phyloP scores from a whole-genome alignment of 2,888 invertebrate species.

The Ypsolopha sequella region DNA sequence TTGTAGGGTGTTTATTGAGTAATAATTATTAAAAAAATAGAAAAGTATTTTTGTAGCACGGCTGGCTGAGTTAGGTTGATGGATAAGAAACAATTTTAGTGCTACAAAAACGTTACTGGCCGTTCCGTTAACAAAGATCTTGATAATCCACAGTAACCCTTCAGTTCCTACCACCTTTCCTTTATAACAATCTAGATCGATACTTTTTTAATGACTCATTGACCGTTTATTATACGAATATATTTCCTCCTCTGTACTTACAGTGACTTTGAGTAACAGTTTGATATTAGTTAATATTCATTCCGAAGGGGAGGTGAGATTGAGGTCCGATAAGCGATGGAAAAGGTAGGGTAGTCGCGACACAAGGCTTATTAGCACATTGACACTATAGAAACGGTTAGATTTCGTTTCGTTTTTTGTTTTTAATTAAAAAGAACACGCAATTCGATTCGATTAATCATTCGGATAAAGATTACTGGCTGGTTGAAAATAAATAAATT shows the following conservation, averaged over 20 bases:
- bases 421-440: conserved; percentile 6
- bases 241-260: conserved; percentile 26
- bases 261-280: conserved; percentile 32
- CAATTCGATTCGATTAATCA: conserved; percentile 3
- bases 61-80: too few species aligned
- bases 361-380: conserved; percentile 22
- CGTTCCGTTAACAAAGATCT: too few species aligned
- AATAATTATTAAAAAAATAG: too few species aligned
- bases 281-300: conserved; percentile 65
- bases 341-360: conserved; percentile 19
- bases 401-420: conserved; percentile 5
- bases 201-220: conserved; percentile 36
- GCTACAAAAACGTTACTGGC: neutral
- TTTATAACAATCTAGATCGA: conserved; percentile 11
- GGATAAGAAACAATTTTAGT: too few species aligned
- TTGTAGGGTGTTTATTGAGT: too few species aligned
- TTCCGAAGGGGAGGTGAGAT: conserved; percentile 28
- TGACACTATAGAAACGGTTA: conserved; percentile 11
- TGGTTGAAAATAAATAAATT: neutral
- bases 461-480: conserved; percentile 1
- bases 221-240: conserved; percentile 21
- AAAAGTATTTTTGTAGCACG: too few species aligned
- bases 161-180: neutral
- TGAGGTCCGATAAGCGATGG: conserved; percentile 13
- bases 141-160: too few species aligned